Percentiles rank a stretch among this genome's conserved stretches.
Evolutionary conservation across 2,888 invertebrate species (phyloP).

Genomic region (Blera fallax): DNA sequence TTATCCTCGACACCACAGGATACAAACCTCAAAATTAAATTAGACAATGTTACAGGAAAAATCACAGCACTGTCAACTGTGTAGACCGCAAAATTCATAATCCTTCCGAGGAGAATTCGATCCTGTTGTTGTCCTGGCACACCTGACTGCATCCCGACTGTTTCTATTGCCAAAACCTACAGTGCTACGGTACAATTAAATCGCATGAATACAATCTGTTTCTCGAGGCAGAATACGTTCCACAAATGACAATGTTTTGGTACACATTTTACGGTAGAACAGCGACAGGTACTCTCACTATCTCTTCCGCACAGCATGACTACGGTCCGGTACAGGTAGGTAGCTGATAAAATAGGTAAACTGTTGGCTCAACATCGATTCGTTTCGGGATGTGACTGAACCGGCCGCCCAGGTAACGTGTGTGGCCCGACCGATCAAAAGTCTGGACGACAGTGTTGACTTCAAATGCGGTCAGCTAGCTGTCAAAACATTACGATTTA

Average conservation of each 20-base stretch:
- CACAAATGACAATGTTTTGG: conserved; percentile 9
- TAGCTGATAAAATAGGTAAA: conserved; percentile 64
- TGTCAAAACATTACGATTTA: conserved; percentile 81
- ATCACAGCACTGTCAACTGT: not conserved
- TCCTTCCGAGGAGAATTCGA: conserved; percentile 58
- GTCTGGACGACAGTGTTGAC: conserved; percentile 61
- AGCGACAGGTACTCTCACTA: conserved; percentile 54
- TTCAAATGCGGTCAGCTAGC: conserved; percentile 79
- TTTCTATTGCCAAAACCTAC: conserved; percentile 60
- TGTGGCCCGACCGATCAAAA: conserved; percentile 70
- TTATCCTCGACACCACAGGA: conserved; percentile 51
- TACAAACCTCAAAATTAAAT: conserved; percentile 46
- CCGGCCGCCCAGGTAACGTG: conserved; percentile 65
- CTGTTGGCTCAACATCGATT: conserved; percentile 71
- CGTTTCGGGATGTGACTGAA: conserved; percentile 60
- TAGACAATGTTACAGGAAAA: conserved; percentile 19
- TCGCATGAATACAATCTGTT: conserved; percentile 53
- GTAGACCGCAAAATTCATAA: conserved; percentile 68
- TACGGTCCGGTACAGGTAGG: conserved; percentile 22
- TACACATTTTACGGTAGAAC: not conserved
- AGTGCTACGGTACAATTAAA: conserved; percentile 33
- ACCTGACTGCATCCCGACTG: conserved; percentile 57
- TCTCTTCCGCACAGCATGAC: conserved; percentile 60
- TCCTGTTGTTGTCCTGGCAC: conserved; percentile 33
- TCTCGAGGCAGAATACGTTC: conserved; percentile 4